Percentiles rank a stretch among this genome's conserved stretches.
Evolutionary conservation across 2,888 invertebrate species (phyloP).

Genomic region (Microplitis deprimator): DNA sequence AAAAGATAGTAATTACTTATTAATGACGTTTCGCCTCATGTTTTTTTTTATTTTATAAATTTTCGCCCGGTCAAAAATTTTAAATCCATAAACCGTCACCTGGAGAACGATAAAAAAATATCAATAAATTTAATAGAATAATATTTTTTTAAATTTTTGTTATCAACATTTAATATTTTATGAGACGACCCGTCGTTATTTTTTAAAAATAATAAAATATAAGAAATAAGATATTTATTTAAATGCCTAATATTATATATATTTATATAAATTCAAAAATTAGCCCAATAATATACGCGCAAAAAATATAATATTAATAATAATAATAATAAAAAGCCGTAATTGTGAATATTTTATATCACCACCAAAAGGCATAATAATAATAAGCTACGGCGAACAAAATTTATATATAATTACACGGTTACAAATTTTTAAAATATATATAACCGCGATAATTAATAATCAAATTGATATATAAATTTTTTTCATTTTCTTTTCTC

Average conservation of each 20-base stretch:
- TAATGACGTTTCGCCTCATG: slow-evolving; percentile 43
- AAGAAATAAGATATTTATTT: background rate
- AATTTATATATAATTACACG: background rate
- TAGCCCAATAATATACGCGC: background rate
- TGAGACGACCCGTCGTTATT: background rate
- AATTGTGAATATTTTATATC: background rate
- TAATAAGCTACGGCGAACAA: background rate
- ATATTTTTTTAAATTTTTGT: background rate
- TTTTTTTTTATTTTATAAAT: slow-evolving; percentile 24
- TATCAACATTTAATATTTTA: background rate
- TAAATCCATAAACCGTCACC: background rate
- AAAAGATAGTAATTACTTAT: background rate
- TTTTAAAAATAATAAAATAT: background rate
- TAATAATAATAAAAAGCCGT: background rate
- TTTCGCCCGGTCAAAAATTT: background rate
- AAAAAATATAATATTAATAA: background rate
- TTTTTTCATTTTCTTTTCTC: too few species aligned
- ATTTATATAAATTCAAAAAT: background rate
- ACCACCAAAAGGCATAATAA: background rate
- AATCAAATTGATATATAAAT: too few species aligned
- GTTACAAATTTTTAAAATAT: background rate
- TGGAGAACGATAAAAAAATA: background rate
- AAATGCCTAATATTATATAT: background rate
- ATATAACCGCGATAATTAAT: too few species aligned
- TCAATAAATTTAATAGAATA: background rate